A percentile compares a stretch with the other conserved stretches of the same genome.
Conservation (phyloP, 2,113 vertebrate genomes). For the Antigone vipio region DNA sequence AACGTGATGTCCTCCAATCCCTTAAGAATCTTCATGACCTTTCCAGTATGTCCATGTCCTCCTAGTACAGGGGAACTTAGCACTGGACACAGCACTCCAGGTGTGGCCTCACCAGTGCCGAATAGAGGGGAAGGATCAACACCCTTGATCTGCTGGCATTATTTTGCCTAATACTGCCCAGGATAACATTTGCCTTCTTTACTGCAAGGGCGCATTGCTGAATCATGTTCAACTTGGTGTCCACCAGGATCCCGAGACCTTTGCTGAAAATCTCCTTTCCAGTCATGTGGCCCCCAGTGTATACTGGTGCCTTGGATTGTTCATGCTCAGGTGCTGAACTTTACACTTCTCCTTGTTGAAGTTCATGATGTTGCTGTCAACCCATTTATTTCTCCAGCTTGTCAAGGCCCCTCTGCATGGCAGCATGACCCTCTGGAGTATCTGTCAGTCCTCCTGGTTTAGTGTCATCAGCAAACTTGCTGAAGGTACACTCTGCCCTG, state of each 20-base stretch:
- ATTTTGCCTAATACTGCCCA: background rate
- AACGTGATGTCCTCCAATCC: too few relatives aligned
- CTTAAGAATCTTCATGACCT: background rate
- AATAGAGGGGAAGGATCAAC: background rate
- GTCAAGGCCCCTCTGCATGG: background rate
- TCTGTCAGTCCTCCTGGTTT: background rate
- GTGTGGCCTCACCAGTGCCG: background rate
- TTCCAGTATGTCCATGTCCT: background rate
- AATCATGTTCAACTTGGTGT: background rate
- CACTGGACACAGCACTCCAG: background rate
- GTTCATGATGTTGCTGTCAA: background rate
- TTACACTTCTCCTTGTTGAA: background rate
- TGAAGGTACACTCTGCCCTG: background rate
- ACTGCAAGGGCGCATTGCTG: background rate
- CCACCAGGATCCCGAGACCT: background rate
- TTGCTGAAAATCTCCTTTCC: background rate
- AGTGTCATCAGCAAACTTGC: background rate
- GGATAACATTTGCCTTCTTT: background rate
- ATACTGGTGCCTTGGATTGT: background rate
- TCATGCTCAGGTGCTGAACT: background rate
- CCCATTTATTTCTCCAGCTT: background rate
- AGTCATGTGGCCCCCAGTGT: rapidly evolving
- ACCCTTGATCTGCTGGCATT: background rate
- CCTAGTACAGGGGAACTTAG: background rate
- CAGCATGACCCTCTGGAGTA: background rate